Conservation (phyloP, 2,113 vertebrate genomes). For the Romanogobio albipinnatus region DNA sequence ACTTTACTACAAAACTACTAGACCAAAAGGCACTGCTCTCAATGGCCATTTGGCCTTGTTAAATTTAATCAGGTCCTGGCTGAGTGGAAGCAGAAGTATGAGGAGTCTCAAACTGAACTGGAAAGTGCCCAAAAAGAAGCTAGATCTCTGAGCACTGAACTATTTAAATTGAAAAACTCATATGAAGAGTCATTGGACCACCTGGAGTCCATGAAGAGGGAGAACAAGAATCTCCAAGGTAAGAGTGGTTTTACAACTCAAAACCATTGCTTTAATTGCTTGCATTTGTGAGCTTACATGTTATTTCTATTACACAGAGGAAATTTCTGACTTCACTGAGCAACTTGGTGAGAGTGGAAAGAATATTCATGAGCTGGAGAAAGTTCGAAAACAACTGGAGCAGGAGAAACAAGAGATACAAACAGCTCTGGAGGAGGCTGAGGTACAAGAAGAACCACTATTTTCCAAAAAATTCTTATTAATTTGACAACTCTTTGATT, state of each 20-base stretch:
- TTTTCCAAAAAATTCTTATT: not conserved
- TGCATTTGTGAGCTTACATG: not conserved
- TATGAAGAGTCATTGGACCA: conserved; percentile 73
- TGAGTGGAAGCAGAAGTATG: conserved; percentile 75
- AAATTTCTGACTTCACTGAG: conserved; percentile 73
- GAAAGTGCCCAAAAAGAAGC: conserved; percentile 70
- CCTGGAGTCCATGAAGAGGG: conserved; percentile 71
- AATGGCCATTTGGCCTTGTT: not conserved
- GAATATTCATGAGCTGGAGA: too few relatives aligned
- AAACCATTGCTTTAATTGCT: not conserved
- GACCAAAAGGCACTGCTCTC: conserved; percentile 40
- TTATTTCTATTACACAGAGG: conserved; percentile 61
- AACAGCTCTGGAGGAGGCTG: conserved; percentile 70
- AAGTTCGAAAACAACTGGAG: conserved; percentile 59
- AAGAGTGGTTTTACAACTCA: not conserved
- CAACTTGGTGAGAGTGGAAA: conserved; percentile 42
- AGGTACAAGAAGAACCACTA: conserved; percentile 48
- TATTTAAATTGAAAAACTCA: conserved; percentile 74
- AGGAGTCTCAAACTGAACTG: conserved; percentile 70
- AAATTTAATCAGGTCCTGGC: conserved; percentile 63
- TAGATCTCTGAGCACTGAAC: conserved; percentile 69
- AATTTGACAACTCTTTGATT: not conserved
- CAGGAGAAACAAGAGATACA: conserved; percentile 72
- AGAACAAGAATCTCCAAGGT: conserved; percentile 75
- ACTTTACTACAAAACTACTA: conserved; percentile 74